phyloP scores from a whole-genome alignment of 2,797 vertebrate genomes.

The Fratercula arctica region DNA sequence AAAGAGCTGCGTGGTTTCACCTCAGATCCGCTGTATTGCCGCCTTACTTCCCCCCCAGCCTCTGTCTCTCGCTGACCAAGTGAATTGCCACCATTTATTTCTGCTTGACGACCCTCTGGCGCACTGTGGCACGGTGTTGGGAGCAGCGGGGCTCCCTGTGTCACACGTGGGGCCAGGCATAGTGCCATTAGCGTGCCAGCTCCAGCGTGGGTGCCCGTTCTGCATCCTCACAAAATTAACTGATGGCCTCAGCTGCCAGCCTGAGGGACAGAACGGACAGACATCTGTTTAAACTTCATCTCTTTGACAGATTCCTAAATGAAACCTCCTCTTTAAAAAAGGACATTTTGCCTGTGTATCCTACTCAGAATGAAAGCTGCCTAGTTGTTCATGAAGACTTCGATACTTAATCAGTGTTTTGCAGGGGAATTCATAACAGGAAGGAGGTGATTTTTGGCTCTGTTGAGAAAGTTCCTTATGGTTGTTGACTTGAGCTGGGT shows the following conservation, averaged over 20 bases:
- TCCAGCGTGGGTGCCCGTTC: neutral
- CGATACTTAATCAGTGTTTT: neutral
- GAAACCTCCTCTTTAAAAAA: neutral
- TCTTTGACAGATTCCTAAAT: neutral
- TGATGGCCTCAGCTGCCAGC: neutral
- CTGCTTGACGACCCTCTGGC: too few species aligned
- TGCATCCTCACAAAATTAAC: neutral
- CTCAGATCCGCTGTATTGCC: neutral
- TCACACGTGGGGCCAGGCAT: fast-evolving
- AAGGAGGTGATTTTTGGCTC: neutral
- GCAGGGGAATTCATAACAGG: neutral
- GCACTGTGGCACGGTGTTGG: neutral
- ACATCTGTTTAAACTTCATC: neutral
- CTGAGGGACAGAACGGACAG: neutral
- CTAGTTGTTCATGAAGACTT: neutral
- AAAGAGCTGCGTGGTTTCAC: neutral
- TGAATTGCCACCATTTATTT: neutral
- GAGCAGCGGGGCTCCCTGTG: neutral
- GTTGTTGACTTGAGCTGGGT: neutral
- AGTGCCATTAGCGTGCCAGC: neutral
- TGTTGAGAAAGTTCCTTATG: neutral
- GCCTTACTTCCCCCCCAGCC: neutral
- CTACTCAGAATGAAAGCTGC: neutral
- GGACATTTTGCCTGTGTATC: fast-evolving
- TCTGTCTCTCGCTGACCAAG: neutral